phyloP scores from a whole-genome alignment of 2,113 vertebrate species.

The Callorhinus ursinus region DNA sequence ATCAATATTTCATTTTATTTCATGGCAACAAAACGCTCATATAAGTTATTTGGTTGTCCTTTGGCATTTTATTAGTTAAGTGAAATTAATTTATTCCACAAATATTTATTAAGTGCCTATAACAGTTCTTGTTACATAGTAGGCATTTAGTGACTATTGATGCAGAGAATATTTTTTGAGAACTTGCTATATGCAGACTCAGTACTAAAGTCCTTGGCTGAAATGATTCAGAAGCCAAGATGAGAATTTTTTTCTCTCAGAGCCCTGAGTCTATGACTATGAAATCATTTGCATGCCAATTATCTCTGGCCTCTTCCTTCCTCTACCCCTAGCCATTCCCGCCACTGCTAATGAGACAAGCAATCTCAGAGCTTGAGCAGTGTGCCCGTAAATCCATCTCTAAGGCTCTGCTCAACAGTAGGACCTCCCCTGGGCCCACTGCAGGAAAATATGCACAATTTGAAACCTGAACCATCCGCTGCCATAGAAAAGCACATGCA shows the following conservation, averaged over 20 bases:
- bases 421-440: neutral
- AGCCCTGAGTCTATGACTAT: neutral
- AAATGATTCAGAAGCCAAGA: conserved; percentile 1
- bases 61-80: conserved; percentile 45
- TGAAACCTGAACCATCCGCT: conserved; percentile 6
- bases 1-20: conserved; percentile 64
- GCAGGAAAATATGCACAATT: conserved; percentile 41
- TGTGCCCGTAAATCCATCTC: conserved; percentile 46
- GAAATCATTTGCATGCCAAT: conserved; percentile 34
- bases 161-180: neutral
- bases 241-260: neutral
- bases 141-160: neutral
- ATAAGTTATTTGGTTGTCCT: conserved; percentile 38
- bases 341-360: conserved; percentile 44
- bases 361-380: conserved; percentile 32
- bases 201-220: neutral
- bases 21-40: conserved; percentile 24
- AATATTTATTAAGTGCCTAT: conserved; percentile 41
- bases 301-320: neutral
- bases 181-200: neutral
- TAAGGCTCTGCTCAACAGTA: neutral
- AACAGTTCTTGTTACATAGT: neutral
- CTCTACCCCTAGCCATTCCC: neutral
- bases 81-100: conserved; percentile 29
- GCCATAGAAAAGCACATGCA: conserved; percentile 43